A percentile compares a stretch with the other conserved stretches of the same genome.
phyloP scores from a whole-genome alignment of 2,888 invertebrate species.

The Macropis europaea region DNA sequence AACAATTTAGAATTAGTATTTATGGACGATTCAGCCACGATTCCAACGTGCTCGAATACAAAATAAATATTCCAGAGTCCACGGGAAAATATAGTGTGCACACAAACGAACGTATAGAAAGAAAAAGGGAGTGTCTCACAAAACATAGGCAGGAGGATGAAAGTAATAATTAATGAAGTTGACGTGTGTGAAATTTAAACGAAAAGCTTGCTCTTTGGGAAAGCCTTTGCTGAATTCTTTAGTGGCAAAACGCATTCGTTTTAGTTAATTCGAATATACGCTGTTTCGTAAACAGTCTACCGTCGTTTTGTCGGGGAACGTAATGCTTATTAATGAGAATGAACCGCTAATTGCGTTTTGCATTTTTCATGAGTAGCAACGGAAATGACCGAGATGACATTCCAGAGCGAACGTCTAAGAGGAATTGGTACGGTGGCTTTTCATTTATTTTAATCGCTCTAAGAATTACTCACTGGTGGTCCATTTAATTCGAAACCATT shows the following conservation, averaged over 20 bases:
- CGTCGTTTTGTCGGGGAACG: conserved; percentile 16
- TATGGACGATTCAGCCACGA: no score
- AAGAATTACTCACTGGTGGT: background rate
- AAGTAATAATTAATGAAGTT: no score
- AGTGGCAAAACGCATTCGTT: conserved; percentile 60
- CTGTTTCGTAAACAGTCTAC: conserved; percentile 9
- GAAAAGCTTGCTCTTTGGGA: background rate
- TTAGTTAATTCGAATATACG: conserved; percentile 60
- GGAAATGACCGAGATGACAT: conserved; percentile 17
- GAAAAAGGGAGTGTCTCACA: background rate
- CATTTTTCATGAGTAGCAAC: conserved; percentile 36
- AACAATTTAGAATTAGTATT: no score
- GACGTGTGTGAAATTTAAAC: background rate
- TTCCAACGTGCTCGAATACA: no score
- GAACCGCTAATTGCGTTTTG: conserved; percentile 59
- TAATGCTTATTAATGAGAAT: conserved; percentile 49
- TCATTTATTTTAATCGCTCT: conserved; percentile 41
- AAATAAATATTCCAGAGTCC: no score
- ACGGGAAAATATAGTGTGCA: no score
- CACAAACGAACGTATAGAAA: no score
- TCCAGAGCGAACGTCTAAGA: conserved; percentile 19
- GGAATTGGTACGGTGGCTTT: conserved; percentile 25
- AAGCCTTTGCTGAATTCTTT: conserved; percentile 32
- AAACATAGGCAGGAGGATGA: no score
- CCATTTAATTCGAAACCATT: background rate